Base-by-base conservation (phyloP, 1,140 invertebrate species). In the Leptinotarsa texana region DNA sequence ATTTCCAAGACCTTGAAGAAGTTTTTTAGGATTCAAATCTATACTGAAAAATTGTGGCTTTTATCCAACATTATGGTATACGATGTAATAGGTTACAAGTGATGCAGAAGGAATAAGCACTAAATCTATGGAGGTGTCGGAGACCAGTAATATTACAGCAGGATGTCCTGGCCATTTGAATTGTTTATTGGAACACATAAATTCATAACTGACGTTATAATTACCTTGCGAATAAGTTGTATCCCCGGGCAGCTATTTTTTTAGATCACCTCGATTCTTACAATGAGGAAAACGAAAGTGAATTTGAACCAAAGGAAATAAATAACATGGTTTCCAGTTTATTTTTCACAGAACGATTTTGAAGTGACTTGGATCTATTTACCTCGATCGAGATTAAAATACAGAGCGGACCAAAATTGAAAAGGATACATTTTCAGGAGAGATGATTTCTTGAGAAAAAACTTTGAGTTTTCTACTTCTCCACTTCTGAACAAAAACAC, bases 151-250 rank as follows among this genome's bases (percentile, higher is more conserved):
- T 42, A 42, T 42, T 42, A 42, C 33, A 79, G 78, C 78, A 77
- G 78, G 76, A 79, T 78, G 75, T 79, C 78, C 71, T 71, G 74
- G 69, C 74, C 78, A 77, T 77, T 75, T 76, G 33, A 42, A 80
- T 79, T 79, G 78, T 80, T 80, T 79, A 79, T 79, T 80, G 78
- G 78, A 75, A 63, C 73, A 72, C 75, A 80, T 80, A 80, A 80
- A 80, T 80, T 79, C 75, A 71, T 72, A 74, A 42, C 77, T 77
- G 79, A 79, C 79, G 77, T 75, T 74, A 75, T 80, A 80, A 80
- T 80, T 80, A 79, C 75, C 72, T 78, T 75, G 61, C 51, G 76
- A 76, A 77, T 77, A 78, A 80, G 24, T 80, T 80, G 78, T 75
- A 24, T 63, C 68, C 67, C 69, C 67, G 18, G 69, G 74, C 72